Conservation (phyloP, 2,797 vertebrate species). For the Neomorphus geoffroyi region DNA sequence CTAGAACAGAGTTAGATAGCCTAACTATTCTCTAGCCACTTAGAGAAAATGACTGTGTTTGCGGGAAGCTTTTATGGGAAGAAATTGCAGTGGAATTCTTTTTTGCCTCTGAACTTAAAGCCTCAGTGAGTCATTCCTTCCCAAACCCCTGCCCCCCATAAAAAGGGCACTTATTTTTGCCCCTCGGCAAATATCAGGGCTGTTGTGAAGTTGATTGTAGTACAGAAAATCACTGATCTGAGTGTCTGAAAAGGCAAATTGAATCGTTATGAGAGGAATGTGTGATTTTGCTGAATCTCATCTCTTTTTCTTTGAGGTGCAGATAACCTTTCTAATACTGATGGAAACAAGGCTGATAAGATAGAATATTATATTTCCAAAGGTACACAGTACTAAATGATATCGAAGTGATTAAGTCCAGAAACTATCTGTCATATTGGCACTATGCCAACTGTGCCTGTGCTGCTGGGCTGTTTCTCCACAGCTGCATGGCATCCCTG, state of each 20-base stretch:
- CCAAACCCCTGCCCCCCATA: neutral
- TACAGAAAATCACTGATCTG: neutral
- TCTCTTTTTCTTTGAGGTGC: neutral
- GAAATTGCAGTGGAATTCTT: neutral
- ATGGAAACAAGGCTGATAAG: neutral
- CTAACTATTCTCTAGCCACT: neutral
- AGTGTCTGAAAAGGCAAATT: neutral
- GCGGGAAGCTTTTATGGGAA: neutral
- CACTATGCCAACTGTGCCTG: neutral
- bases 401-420: neutral
- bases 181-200: neutral
- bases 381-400: neutral
- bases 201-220: neutral
- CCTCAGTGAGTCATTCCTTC: constrained; percentile 12
- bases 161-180: neutral
- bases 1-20: neutral
- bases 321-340: neutral
- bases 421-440: neutral
- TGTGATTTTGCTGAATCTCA: neutral
- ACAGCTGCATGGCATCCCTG: neutral
- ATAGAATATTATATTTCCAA: neutral
- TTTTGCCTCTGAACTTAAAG: neutral
- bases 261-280: neutral
- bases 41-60: neutral
- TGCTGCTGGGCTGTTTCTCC: neutral